Percentiles rank a stretch among this genome's conserved stretches.
Conservation (phyloP, 2,113 vertebrate genomes). For the Pseudopipra pipra region DNA sequence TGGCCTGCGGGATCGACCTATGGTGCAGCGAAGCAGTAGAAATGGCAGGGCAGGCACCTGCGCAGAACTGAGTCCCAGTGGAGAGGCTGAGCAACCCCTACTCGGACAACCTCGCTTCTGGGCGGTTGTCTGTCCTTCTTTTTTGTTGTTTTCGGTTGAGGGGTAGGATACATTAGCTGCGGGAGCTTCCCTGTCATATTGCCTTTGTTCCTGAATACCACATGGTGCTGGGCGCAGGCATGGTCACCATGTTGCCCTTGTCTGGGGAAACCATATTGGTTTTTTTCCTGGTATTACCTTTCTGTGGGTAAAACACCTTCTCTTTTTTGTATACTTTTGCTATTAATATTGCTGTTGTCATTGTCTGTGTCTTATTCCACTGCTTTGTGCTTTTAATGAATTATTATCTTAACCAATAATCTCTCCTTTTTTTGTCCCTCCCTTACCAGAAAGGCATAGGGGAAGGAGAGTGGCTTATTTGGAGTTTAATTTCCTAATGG, state of each 20-base stretch:
- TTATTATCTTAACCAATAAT: not conserved
- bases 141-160: not conserved
- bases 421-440: not conserved
- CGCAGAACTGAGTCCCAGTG: not conserved
- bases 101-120: not conserved
- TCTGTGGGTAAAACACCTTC: not conserved
- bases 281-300: not conserved
- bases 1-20: not conserved
- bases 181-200: not conserved
- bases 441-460: not conserved
- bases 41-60: not conserved
- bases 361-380: not conserved
- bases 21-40: not conserved
- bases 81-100: not conserved
- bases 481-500: not conserved
- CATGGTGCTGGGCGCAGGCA: not conserved
- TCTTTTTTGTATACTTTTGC: not conserved
- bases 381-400: not conserved
- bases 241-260: not conserved
- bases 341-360: not conserved
- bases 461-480: not conserved
- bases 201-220: not conserved
- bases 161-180: not conserved
- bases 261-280: not conserved
- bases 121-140: not conserved